Conservation (phyloP, 64 coral and sea anemone species). For the Pocillopora damicornis region DNA sequence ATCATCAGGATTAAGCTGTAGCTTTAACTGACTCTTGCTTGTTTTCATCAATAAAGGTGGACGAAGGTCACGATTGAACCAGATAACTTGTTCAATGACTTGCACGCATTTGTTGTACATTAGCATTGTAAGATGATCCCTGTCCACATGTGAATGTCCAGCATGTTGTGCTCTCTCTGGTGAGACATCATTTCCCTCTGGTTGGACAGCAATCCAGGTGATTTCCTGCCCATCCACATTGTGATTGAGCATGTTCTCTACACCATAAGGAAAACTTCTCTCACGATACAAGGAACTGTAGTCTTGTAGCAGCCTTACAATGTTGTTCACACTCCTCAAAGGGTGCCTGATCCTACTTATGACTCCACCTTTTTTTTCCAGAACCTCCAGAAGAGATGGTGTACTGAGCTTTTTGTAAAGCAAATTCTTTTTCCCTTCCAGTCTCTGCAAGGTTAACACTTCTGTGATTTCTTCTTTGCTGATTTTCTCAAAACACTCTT, state of each 20-base stretch:
- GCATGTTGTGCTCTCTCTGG: neutral
- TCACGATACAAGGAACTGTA: slow-evolving; percentile 38
- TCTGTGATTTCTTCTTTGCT: neutral
- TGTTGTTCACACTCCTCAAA: slow-evolving; percentile 36
- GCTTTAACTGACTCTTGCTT: slow-evolving; percentile 16
- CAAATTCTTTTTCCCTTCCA: neutral
- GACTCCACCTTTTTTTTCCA: slow-evolving; percentile 16
- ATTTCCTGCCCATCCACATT: slow-evolving; percentile 43
- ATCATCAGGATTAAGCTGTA: slow-evolving; percentile 29
- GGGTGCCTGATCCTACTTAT: slow-evolving; percentile 9
- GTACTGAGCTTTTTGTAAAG: slow-evolving; percentile 9
- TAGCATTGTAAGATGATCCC: slow-evolving; percentile 11
- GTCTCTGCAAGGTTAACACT: neutral
- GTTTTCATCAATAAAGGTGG: slow-evolving; percentile 24
- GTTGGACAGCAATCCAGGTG: slow-evolving; percentile 40
- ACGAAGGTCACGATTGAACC: neutral
- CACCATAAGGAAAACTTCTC: slow-evolving; percentile 45
- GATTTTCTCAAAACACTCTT: slow-evolving; percentile 18
- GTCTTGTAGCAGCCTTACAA: slow-evolving; percentile 37
- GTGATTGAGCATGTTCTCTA: slow-evolving; percentile 43
- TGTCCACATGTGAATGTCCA: neutral
- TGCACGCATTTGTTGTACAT: slow-evolving; percentile 36
- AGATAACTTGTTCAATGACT: slow-evolving; percentile 6
- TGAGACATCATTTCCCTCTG: neutral
- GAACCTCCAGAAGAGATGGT: neutral